Percentiles rank a stretch among this genome's conserved stretches.
These are phyloP conservation scores for Vanessa atalanta DNA, from an alignment of 1,140 invertebrate species.

Conservation along the genomic window DNA sequence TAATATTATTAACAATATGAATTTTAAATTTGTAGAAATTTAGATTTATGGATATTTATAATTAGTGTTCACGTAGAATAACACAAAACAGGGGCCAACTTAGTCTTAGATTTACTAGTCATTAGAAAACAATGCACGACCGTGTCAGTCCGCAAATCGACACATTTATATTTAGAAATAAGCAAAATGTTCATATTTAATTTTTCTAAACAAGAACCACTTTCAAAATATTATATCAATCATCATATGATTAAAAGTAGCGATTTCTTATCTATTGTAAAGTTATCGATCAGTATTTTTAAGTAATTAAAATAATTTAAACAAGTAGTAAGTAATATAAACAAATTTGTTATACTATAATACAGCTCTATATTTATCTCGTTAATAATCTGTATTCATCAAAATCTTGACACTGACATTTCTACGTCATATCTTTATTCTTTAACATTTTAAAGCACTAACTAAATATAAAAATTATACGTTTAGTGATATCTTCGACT, in stretches of 20 bases:
- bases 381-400: no score
- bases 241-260: neutral
- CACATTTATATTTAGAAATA: constrained; percentile 19
- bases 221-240: neutral
- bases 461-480: neutral
- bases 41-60: neutral
- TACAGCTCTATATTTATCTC: no score
- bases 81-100: constrained; percentile 60
- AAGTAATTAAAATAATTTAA: no score
- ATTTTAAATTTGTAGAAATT: neutral
- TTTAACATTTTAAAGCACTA: neutral
- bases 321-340: no score
- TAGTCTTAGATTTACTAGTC: constrained; percentile 42
- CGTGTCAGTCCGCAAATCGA: neutral
- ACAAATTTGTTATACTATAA: no score
- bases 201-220: neutral
- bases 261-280: neutral
- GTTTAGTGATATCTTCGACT: no score
- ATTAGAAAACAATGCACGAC: constrained; percentile 5
- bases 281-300: no score
- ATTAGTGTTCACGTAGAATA: constrained; percentile 33
- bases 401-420: no score
- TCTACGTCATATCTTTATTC: neutral
- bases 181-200: neutral
- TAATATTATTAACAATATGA: neutral